Evolutionary conservation across 2,888 invertebrate genomes (phyloP).

Genomic region (Diarsia brunnea): DNA sequence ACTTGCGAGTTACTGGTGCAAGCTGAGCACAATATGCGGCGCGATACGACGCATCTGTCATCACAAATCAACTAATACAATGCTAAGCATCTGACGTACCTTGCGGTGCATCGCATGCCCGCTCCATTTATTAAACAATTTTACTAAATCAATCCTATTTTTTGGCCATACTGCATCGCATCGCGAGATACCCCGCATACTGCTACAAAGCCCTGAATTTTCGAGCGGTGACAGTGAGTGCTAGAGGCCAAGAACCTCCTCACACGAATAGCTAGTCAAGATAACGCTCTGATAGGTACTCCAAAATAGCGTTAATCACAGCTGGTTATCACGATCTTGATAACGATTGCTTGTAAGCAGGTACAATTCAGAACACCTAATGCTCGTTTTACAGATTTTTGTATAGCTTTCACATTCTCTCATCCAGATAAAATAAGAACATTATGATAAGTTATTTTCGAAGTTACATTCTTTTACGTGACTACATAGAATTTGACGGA

Average conservation of each 20-base stretch:
- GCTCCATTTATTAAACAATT: conserved; percentile 46
- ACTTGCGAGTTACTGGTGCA: conserved; percentile 15
- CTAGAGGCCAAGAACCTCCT: conserved; percentile 14
- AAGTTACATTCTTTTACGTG: conserved; percentile 33
- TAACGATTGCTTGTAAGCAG: conserved; percentile 43
- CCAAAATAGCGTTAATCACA: conserved; percentile 56
- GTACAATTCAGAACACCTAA: conserved; percentile 45
- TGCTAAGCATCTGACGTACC: conserved; percentile 35
- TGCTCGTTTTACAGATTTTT: conserved; percentile 44
- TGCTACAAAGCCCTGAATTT: conserved; percentile 52
- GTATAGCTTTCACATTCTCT: conserved; percentile 51
- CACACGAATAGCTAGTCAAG: conserved; percentile 23
- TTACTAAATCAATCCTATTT: conserved; percentile 48
- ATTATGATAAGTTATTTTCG: background rate
- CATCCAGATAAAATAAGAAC: conserved; percentile 24
- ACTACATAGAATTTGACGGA: conserved; percentile 43
- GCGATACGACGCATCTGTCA: conserved; percentile 28
- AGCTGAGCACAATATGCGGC: conserved; percentile 27
- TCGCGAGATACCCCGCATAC: conserved; percentile 50
- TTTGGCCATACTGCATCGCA: conserved; percentile 46
- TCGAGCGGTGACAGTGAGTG: conserved; percentile 41
- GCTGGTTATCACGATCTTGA: conserved; percentile 55
- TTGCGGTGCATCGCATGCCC: conserved; percentile 40
- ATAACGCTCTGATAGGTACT: conserved; percentile 31
- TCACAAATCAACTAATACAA: conserved; percentile 29